Evolutionary conservation across 2,888 invertebrate species (phyloP), one percentile per base, ranked within the genome.

Genomic region (Dermolepida albohirtum): DNA sequence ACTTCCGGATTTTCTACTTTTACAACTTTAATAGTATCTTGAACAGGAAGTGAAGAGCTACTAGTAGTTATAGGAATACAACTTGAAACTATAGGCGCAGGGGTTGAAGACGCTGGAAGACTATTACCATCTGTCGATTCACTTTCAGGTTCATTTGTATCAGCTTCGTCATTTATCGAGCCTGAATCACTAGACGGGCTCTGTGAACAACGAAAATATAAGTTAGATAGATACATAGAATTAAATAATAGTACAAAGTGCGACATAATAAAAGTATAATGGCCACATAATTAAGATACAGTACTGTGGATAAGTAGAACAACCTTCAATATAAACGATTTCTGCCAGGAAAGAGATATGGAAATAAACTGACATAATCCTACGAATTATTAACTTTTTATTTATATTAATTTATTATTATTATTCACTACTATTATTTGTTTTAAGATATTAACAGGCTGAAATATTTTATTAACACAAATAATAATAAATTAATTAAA

Each of bases 141-240:
- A 47, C 76, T 73, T 65, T 85, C 81, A 0, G 83, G 75, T 64
- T 79, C 80, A 62, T 76, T 77, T 67, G 75, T 81, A 70, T 87
- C 87, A 11, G 82, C 84, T 69, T 88, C 88, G 80, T 92, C 92
- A 83, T 92, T 89, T 54, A 92, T 89, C 47, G 94, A 91, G 77
- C 93, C 94, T 77, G 94, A 94, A 79, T 64, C 88, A 79, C 94
- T 94, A 47, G 92, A 90, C 11, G 95, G 95, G 84, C 94, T 95
- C 78, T 91, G 89, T 80, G 82, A 76, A 8, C 8, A 6, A 8
- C 12, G 6, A 63, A 49, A 39, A 29, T 14, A 54, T 14, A 54
- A 7, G 5, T 5, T 54, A 54, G 34, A 41, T n/a, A 57, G 43
- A 34, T 10, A 1, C 34, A 34, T 12, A 12, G 12, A 29, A 12